Evolutionary conservation across 30 jellyfish, hydroid and myxozoan genomes (phyloP), one percentile per base, ranked within the genome.

Genomic region (Haliclystus octoradiatus): DNA sequence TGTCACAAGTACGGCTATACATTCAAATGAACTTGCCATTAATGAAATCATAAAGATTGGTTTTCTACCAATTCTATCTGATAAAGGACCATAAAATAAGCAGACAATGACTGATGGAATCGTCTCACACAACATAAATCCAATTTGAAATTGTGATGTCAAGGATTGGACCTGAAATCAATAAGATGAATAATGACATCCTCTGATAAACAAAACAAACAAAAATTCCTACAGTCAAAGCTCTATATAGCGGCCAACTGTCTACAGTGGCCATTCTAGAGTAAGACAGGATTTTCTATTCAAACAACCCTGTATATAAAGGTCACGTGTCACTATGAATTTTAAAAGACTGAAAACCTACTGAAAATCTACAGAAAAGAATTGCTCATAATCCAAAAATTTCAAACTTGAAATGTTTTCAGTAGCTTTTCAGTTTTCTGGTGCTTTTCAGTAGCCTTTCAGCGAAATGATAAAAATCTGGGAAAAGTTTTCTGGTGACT

Each of bases 21-120:
- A 25, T 33, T 85, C 94, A 72, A 85, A 26, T 23, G 62, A 23
- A 28, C 79, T 72, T 23, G 88, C 80, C 40, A 68, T 5, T 25
- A 65, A 46, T 1, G 80, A 64, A 26, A 85, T 0, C 15, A 73
- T 34, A 53, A 85, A 34, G 2, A 85, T 64, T 14, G 91, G 89
- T 68, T 74, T 83, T 22, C 96, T 83, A 1, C 96, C 96, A 23
- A 85, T 72, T n/a, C 34, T 67, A 68, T 85, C 96, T 1, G 96
- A 85, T 73, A 81, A 81, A 1, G 85, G 33, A 22, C 96, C 96
- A 25, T 69, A 49, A 34, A 50, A 71, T 31, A 85, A 35, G 72
- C 84, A 83, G 0, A 67, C 81, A 23, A 76, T 35, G 14, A 83
- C 40, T 0, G 92, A 67, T 31, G 95, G 95, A 22, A 83, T 24